Evolutionary conservation across 2,888 invertebrate species (phyloP).

Genomic region (Oscheius sp.): DNA sequence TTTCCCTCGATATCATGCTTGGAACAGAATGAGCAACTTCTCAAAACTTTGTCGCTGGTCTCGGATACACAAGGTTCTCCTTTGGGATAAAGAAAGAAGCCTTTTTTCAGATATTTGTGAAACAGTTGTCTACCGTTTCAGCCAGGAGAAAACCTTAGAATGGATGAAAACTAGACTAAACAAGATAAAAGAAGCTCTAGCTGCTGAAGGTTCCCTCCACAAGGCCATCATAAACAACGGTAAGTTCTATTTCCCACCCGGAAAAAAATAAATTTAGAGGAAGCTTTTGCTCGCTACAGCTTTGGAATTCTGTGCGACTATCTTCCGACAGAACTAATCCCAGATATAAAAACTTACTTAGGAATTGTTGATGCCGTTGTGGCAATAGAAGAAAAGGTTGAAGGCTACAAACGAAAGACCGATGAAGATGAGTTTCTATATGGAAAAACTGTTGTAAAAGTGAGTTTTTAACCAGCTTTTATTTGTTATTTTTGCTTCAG

Average conservation of each 20-base stretch:
- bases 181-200: conserved; percentile 39
- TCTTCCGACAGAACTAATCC: conserved; percentile 28
- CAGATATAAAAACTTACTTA: conserved; percentile 21
- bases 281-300: conserved; percentile 45
- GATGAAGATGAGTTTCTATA: background rate
- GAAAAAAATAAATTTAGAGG: conserved; percentile 29
- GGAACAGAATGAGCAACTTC: conserved; percentile 36
- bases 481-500: conserved; percentile 17
- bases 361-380: conserved; percentile 38
- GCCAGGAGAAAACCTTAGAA: conserved; percentile 46
- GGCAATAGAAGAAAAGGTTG: conserved; percentile 17
- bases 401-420: conserved; percentile 26
- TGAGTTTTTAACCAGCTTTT: conserved; percentile 1
- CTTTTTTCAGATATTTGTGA: conserved; percentile 48
- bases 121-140: conserved; percentile 47
- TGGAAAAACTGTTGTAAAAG: conserved; percentile 7
- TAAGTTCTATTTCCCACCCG: too few species aligned
- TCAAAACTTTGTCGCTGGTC: conserved; percentile 7
- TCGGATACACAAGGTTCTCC: conserved; percentile 51
- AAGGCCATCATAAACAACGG: conserved; percentile 39
- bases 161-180: conserved; percentile 57
- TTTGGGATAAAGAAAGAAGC: background rate
- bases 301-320: conserved; percentile 49
- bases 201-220: conserved; percentile 38
- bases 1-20: conserved; percentile 36